Evolutionary conservation across 2,797 vertebrate genomes (phyloP).

Genomic region (Oreochromis grahami): DNA sequence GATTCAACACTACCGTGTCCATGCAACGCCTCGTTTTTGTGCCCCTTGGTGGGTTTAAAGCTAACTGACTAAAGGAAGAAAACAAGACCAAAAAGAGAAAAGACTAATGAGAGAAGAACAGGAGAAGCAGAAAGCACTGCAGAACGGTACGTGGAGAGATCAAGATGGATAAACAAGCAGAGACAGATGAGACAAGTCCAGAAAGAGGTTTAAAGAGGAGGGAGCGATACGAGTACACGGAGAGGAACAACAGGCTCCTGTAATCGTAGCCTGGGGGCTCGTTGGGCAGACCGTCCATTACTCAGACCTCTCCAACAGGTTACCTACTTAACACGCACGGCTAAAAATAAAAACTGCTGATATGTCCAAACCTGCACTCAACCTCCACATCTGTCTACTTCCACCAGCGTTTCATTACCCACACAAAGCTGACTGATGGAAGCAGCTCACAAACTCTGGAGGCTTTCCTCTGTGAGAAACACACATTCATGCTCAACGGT

Average conservation of each 20-base stretch:
- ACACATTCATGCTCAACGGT: background rate
- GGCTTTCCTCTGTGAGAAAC: background rate
- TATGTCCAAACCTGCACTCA: conserved; percentile 28
- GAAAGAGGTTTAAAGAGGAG: background rate
- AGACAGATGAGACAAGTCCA: conserved; percentile 6
- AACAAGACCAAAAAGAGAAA: background rate
- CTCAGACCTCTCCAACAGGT: conserved; percentile 61
- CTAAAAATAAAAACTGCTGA: conserved; percentile 67
- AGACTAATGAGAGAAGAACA: background rate
- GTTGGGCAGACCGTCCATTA: conserved; percentile 63
- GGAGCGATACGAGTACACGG: conserved; percentile 22
- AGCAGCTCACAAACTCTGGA: background rate
- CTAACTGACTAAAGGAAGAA: conserved; percentile 10
- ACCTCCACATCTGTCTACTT: conserved; percentile 7
- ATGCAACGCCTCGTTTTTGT: background rate
- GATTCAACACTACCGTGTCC: background rate
- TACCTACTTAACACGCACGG: conserved; percentile 55
- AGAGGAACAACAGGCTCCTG: conserved; percentile 44
- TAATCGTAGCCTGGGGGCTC: conserved; percentile 67
- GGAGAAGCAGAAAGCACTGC: background rate
- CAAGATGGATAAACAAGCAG: conserved; percentile 14
- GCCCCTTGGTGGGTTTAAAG: conserved; percentile 29
- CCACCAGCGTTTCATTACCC: conserved; percentile 8
- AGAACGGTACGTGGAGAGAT: background rate
- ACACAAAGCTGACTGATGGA: background rate